These are phyloP conservation scores for Aporophyla lueneburgensis DNA, from an alignment of 2,888 invertebrate genomes.

Conservation along the genomic window DNA sequence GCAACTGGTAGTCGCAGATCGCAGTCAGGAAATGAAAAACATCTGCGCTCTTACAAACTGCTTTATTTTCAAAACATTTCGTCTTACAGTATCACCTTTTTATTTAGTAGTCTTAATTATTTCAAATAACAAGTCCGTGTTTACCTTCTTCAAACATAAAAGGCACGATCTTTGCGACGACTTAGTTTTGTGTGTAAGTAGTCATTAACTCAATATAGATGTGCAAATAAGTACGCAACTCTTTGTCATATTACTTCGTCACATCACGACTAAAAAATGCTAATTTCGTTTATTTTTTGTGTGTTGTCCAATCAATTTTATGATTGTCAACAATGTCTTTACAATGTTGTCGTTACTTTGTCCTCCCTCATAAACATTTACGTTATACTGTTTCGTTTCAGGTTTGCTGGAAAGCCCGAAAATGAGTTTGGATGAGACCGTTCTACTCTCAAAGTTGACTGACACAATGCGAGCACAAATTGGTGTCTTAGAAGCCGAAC, in stretches of 20 bases:
- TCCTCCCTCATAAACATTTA: conserved; percentile 7
- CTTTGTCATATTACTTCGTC: conserved; percentile 38
- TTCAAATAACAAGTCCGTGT: conserved; percentile 50
- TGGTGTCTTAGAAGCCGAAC: conserved; percentile 87
- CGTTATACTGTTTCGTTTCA: conserved; percentile 72
- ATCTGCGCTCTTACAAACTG: conserved; percentile 18
- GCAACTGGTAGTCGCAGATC: conserved; percentile 2
- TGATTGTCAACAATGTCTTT: conserved; percentile 15
- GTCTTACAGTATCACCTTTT: conserved; percentile 31
- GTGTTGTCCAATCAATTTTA: conserved; percentile 33
- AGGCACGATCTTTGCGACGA: conserved; percentile 44
- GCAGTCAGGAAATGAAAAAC: conserved; percentile 22
- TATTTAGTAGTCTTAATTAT: conserved; percentile 14
- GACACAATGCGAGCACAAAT: conserved; percentile 94
- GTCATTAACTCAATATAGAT: conserved; percentile 39
- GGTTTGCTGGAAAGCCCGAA: conserved; percentile 93
- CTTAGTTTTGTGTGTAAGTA: conserved; percentile 34
- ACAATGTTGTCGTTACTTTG: conserved; percentile 24
- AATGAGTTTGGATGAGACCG: conserved; percentile 92
- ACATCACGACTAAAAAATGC: conserved; percentile 46
- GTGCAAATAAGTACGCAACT: conserved; percentile 48
- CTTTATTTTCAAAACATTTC: conserved; percentile 55
- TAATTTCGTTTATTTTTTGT: conserved; percentile 36
- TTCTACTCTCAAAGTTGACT: conserved; percentile 93
- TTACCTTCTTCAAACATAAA: conserved; percentile 34